Evolutionary conservation across 1,140 invertebrate genomes (phyloP).

Genomic region (Cydia splendana): DNA sequence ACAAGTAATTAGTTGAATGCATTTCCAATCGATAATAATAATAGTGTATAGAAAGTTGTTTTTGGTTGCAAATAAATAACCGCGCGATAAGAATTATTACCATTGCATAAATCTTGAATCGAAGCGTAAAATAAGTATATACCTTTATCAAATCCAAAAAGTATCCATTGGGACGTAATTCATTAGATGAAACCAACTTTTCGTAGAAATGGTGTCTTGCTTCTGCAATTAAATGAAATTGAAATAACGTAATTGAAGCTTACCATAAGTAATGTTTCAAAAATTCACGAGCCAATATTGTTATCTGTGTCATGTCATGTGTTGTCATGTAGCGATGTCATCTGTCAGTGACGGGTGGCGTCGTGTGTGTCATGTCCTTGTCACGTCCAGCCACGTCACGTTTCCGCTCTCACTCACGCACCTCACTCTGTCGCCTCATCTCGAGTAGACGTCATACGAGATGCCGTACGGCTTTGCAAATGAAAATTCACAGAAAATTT

Average conservation of each 20-base stretch:
- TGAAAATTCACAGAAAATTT: neutral
- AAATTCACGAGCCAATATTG: neutral
- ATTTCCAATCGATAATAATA: neutral
- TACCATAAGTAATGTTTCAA: neutral
- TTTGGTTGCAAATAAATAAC: neutral
- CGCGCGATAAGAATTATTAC: no score
- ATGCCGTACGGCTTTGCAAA: conserved; percentile 50
- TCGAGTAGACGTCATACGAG: conserved; percentile 56
- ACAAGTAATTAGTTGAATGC: neutral
- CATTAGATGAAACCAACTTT: no score
- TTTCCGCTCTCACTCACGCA: conserved; percentile 77
- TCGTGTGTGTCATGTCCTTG: conserved; percentile 46
- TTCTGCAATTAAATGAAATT: neutral
- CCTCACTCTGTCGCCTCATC: conserved; percentile 74
- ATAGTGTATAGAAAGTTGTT: neutral
- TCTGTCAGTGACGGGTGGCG: neutral
- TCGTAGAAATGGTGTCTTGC: neutral
- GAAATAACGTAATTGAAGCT: no score
- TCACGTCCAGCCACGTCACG: conserved; percentile 71
- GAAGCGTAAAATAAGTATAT: no score
- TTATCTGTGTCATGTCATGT: conserved; percentile 50
- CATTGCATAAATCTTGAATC: no score
- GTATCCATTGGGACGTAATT: no score
- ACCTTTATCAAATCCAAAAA: no score
- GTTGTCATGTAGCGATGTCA: conserved; percentile 40